Percentiles rank a stretch among this genome's conserved stretches.
These are phyloP conservation scores for Actias luna DNA, from an alignment of 2,888 invertebrate genomes.

Conservation along the genomic window DNA sequence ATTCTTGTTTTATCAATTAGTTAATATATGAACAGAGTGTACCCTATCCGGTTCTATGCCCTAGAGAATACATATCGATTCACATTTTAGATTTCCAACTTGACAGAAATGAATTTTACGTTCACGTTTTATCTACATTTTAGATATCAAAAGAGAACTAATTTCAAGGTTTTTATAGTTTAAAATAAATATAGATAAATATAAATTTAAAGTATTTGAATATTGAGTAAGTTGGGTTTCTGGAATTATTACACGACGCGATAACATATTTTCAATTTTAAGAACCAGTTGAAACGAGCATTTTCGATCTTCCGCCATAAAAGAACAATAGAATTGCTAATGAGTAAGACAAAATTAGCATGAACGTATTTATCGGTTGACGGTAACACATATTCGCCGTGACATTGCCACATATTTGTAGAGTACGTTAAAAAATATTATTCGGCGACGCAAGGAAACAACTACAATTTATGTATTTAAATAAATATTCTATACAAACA, in stretches of 20 bases:
- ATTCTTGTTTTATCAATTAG: background rate
- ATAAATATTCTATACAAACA: background rate
- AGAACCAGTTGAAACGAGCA: background rate
- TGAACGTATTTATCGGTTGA: background rate
- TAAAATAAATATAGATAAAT: background rate
- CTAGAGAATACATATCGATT: background rate
- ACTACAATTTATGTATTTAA: background rate
- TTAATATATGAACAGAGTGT: background rate
- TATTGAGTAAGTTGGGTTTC: background rate
- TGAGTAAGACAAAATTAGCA: background rate
- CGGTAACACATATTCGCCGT: background rate
- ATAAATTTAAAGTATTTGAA: too few species aligned
- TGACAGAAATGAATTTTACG: background rate
- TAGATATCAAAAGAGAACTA: background rate
- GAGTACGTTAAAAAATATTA: background rate
- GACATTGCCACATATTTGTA: conserved; percentile 3
- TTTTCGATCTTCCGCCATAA: background rate
- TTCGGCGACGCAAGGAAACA: background rate
- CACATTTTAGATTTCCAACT: background rate
- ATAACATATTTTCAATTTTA: background rate
- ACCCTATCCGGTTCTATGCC: background rate
- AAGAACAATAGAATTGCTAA: conserved; percentile 4
- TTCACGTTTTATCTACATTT: background rate
- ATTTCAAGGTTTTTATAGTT: background rate
- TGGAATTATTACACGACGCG: background rate